Evolutionary conservation across 2,888 invertebrate genomes (phyloP).

Genomic region (Lepidochrysops patricia): DNA sequence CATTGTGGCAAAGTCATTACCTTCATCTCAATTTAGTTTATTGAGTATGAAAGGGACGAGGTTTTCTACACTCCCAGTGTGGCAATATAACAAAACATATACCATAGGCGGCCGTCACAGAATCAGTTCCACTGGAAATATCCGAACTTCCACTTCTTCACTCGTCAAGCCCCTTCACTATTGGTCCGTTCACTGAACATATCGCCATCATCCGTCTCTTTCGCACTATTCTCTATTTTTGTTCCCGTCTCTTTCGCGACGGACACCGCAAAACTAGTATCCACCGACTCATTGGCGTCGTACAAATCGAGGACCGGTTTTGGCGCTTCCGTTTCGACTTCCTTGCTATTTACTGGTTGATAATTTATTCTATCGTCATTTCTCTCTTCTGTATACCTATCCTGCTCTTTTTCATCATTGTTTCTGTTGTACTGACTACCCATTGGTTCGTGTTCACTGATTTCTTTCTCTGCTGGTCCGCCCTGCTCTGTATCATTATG

Average conservation of each 20-base stretch:
- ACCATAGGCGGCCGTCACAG: constrained; percentile 43
- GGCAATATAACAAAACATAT: not conserved
- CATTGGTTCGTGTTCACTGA: constrained; percentile 16
- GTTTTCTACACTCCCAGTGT: not conserved
- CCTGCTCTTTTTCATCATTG: not conserved
- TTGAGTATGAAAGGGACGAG: not conserved
- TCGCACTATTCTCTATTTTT: constrained; percentile 9
- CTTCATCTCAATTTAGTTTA: not conserved
- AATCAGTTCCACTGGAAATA: constrained; percentile 67
- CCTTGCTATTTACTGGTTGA: not conserved
- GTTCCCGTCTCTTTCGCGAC: constrained; percentile 8
- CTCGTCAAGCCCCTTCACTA: constrained; percentile 50
- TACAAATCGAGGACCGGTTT: constrained; percentile 33
- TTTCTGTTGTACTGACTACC: constrained; percentile 14
- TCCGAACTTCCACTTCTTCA: constrained; percentile 44
- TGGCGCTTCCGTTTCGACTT: not conserved
- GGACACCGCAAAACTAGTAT: constrained; percentile 43
- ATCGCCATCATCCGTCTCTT: constrained; percentile 14
- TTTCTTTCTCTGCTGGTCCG: not conserved
- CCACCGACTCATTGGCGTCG: constrained; percentile 44
- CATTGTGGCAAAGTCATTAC: not conserved
- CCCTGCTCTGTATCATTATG: not conserved
- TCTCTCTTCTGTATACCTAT: not conserved
- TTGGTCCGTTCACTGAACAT: constrained; percentile 27
- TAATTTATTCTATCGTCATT: not conserved